Conservation (phyloP, 2,888 invertebrate genomes). For the Hirtodrosophila duncani region DNA sequence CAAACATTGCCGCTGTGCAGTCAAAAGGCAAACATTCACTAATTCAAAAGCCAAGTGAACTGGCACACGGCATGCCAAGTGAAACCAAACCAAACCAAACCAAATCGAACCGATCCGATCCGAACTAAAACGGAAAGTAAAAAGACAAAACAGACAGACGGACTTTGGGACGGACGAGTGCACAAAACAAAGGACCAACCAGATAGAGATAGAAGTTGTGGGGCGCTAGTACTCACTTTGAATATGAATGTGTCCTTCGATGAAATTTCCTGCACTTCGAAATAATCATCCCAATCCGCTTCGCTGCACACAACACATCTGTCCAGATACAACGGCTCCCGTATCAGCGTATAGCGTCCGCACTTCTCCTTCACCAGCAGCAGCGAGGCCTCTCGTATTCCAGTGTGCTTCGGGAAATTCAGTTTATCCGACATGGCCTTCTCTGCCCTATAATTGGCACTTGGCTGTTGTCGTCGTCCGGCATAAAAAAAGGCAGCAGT, state of each 20-base stretch:
- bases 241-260: slow-evolving; percentile 96
- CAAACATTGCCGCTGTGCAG: slow-evolving; percentile 65
- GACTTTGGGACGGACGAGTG: slow-evolving; percentile 21
- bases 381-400: slow-evolving; percentile 91
- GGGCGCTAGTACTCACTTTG: slow-evolving; percentile 83
- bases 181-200: no score
- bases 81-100: no score
- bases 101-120: slow-evolving; percentile 1
- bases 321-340: slow-evolving; percentile 94
- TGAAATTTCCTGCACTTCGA: slow-evolving; percentile 95
- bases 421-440: slow-evolving; percentile 82
- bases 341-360: slow-evolving; percentile 89
- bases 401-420: slow-evolving; percentile 85
- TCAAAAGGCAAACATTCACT: slow-evolving; percentile 62
- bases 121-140: slow-evolving; percentile 7
- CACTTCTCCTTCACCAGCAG: slow-evolving; percentile 93
- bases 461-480: slow-evolving; percentile 80
- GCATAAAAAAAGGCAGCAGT: slow-evolving; percentile 33
- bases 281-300: slow-evolving; percentile 94
- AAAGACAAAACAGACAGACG: slow-evolving; percentile 11
- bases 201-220: slow-evolving; percentile 4
- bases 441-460: slow-evolving; percentile 83
- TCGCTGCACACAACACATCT: slow-evolving; percentile 93
- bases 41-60: slow-evolving; percentile 68
- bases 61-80: slow-evolving; percentile 34